Base-by-base conservation (phyloP, 2,888 invertebrate species). In the Phyllotreta cruciferae region DNA sequence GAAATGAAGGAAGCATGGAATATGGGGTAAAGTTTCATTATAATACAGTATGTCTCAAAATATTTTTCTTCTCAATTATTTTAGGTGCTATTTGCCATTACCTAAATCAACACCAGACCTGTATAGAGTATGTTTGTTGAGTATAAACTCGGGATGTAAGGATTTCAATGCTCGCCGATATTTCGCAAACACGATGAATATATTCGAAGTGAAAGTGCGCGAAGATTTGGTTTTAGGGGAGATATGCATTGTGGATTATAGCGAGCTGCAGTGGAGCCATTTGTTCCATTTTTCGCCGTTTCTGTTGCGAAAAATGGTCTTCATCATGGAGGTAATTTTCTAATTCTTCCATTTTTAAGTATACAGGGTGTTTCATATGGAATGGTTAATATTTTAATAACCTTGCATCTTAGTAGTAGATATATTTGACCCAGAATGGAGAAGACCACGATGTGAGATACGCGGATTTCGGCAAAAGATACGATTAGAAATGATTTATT, bases 21-120 rank as follows among this genome's bases (percentile, higher is more conserved):
- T n/a, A 56, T 41, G 36, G 54, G 47, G 64, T 64, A 53, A 62
- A n/a, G n/a, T n/a, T n/a, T 56, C 57, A n/a, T n/a, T n/a, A n/a
- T n/a, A 37, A 10, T 11, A 6, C 39, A 8, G 42, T 13, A 44
- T 14, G 4, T 24, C 6, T 11, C 6, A 37, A 34, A 39, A 38
- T 1, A n/a, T 24, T 1, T 11, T 24, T 10, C 3, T 45, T 44
- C 1, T 10, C 24, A n/a, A 35, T 4, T 38, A 35, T 60, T 52
- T 13, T 6, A 60, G 60, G 5, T 41, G 52, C 9, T 52, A 52
- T 37, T 60, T 41, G 7, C 60, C 60, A n/a, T 34, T 60, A 36
- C 52, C 60, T 9, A 44, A 36, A 10, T 7, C 11, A 36, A n/a
- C 6, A n/a, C 10, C 37, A 6, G 56, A 49, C 24, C 9, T 55